phyloP scores from a whole-genome alignment of 2,888 invertebrate species.

The Oxyscelio sp. region DNA sequence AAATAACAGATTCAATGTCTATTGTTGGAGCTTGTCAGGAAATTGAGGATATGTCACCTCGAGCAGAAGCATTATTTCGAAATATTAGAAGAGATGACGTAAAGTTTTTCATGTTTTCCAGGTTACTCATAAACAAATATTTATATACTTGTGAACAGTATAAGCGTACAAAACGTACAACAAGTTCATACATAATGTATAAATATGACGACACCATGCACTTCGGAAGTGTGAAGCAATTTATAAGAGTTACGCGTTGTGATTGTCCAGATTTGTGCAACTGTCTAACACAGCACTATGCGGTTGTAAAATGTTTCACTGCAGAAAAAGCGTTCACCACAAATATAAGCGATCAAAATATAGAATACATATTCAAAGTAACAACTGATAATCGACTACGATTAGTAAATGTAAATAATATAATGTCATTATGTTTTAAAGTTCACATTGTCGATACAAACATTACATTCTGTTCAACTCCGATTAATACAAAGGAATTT shows the following conservation, averaged over 20 bases:
- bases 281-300: conserved; percentile 44
- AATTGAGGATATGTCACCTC: not conserved
- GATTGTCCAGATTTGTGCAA: conserved; percentile 40
- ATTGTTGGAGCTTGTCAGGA: conserved; percentile 28
- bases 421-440: not conserved
- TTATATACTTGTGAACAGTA: conserved; percentile 44
- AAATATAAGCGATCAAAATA: not conserved
- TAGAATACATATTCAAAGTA: not conserved
- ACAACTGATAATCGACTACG: not conserved
- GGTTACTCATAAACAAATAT: conserved; percentile 45
- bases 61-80: not conserved
- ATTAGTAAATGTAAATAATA: not conserved
- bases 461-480: not conserved
- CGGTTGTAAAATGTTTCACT: conserved; percentile 17
- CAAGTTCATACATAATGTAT: conserved; percentile 39
- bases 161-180: conserved; percentile 26
- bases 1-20: conserved; percentile 18
- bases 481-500: conserved; percentile 2
- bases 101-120: not conserved
- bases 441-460: not conserved
- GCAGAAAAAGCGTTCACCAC: not conserved
- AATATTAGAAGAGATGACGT: not conserved
- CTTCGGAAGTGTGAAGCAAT: conserved; percentile 45
- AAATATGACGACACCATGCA: not conserved
- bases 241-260: conserved; percentile 51